A percentile compares a stretch with the other conserved stretches of the same genome.
phyloP scores from a whole-genome alignment of 2,888 invertebrate species.

The Nephrotoma guestfalica region DNA sequence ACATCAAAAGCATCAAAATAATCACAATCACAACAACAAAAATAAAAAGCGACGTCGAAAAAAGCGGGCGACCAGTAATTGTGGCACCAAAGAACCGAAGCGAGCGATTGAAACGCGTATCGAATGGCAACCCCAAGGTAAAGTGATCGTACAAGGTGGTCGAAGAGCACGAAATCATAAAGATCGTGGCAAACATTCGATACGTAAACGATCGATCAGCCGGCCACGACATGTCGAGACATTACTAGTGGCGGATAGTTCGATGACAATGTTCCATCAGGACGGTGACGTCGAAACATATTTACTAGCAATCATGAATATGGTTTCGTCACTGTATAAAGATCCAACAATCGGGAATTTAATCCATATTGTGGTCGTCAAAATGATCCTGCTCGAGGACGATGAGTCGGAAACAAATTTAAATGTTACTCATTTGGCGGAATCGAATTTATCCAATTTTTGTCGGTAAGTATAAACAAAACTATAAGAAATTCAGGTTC shows the following conservation, averaged over 20 bases:
- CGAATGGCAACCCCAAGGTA: slow-evolving; percentile 44
- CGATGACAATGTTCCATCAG: slow-evolving; percentile 75
- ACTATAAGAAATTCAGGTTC: background rate
- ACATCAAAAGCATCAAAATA: slow-evolving; percentile 19
- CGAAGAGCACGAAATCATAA: slow-evolving; percentile 23
- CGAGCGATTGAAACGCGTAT: slow-evolving; percentile 37
- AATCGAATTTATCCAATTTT: slow-evolving; percentile 67
- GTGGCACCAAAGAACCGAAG: slow-evolving; percentile 40
- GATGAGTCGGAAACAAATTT: slow-evolving; percentile 44
- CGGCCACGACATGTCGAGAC: slow-evolving; percentile 70
- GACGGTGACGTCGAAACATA: slow-evolving; percentile 71
- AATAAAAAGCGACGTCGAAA: slow-evolving; percentile 33
- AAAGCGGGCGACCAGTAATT: slow-evolving; percentile 35
- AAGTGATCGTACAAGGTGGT: slow-evolving; percentile 31
- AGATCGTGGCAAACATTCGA: slow-evolving; percentile 26
- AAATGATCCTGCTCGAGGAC: slow-evolving; percentile 60
- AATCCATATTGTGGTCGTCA: slow-evolving; percentile 78
- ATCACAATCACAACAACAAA: slow-evolving; percentile 26
- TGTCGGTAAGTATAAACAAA: slow-evolving; percentile 38
- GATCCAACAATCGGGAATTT: slow-evolving; percentile 83
- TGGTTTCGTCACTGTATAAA: slow-evolving; percentile 74
- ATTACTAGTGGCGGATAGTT: slow-evolving; percentile 71
- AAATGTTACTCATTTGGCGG: slow-evolving; percentile 66
- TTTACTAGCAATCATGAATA: slow-evolving; percentile 83
- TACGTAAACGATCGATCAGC: slow-evolving; percentile 53